Base-by-base conservation (phyloP, 2,888 invertebrate species). In the Nymphalis polychloros region DNA sequence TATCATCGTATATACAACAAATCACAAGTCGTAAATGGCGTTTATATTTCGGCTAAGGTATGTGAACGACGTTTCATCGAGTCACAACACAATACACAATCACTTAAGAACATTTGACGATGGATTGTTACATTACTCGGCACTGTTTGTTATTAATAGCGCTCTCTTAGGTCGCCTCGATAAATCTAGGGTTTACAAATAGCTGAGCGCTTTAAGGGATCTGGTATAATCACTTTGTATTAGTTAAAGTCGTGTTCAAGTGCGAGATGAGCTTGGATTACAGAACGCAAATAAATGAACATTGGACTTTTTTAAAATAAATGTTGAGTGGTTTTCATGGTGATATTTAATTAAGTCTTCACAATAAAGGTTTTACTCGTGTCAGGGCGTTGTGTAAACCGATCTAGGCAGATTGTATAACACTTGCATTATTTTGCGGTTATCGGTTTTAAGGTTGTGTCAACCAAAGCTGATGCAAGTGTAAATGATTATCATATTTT, bases 101-200 rank as follows among this genome's bases (percentile, higher is more conserved):
- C 53, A 52, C 55, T 66, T 48, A 49, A 53, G 27, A 53, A 61
- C 48, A 49, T 48, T 50, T 62, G 13, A 35, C 27, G 19, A 50
- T 62, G 35, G 48, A 60, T 60, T 52, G 61, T 61, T 48, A 61
- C 35, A 61, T 61, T 61, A 35, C 17, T 53, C 17, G 23, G 61
- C 27, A 20, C n/a, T 49, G 49, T 46, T 64, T 23, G 59, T 50
- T 59, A 64, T 59, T 64, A 59, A 64, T 59, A 64, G 16, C 59
- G 35, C 19, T 59, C 31, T 59, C 20, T 59, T 23, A 47, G 59
- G 20, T 20, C 48, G 16, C 59, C 46, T 19, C 19, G 27, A 23
- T 47, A 65, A 49, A 52, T 20, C 53, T 55, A 61, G 53, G 17
- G 57, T 20, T 55, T 47, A 27, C 35, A 35, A 53, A 53, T 66